A percentile compares a stretch with the other conserved stretches of the same genome.
Conservation (phyloP, 2,113 vertebrate genomes). For the Chaetodon auriga region DNA sequence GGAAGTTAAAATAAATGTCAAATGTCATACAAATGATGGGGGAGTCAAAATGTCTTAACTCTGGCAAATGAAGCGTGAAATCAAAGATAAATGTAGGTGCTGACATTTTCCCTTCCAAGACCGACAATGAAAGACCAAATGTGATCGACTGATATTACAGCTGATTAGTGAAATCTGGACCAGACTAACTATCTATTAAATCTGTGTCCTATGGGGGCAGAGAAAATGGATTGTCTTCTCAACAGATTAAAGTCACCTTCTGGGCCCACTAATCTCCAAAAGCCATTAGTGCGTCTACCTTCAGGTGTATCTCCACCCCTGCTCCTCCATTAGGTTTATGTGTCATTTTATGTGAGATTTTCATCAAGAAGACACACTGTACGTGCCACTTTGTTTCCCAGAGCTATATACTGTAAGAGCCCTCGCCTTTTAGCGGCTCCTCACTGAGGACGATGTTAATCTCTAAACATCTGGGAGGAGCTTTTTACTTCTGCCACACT, state of each 20-base stretch:
- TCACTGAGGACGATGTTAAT: constrained; percentile 39
- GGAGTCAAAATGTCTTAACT: background rate
- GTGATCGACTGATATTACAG: constrained; percentile 28
- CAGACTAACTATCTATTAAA: constrained; percentile 41
- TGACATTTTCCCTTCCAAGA: background rate
- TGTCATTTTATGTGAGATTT: constrained; percentile 52
- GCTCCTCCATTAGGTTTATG: constrained; percentile 64
- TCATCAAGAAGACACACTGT: constrained; percentile 38
- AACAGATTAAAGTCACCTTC: constrained; percentile 64
- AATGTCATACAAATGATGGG: background rate
- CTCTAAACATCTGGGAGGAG: constrained; percentile 41
- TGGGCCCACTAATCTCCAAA: constrained; percentile 66
- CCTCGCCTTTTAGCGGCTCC: constrained; percentile 41
- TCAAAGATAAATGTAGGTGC: background rate
- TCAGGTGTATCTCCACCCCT: constrained; percentile 35
- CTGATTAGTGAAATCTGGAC: constrained; percentile 39
- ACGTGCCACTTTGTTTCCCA: constrained; percentile 54
- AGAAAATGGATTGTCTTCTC: constrained; percentile 57
- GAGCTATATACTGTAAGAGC: constrained; percentile 53
- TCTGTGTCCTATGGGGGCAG: constrained; percentile 50
- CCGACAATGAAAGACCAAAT: background rate
- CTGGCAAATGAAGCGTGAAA: background rate
- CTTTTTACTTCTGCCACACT: constrained; percentile 22
- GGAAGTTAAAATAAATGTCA: background rate
- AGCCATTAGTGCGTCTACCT: constrained; percentile 65